These are phyloP conservation scores for Podarcis siculus DNA, from an alignment of 2,797 vertebrate species.

Conservation along the genomic window DNA sequence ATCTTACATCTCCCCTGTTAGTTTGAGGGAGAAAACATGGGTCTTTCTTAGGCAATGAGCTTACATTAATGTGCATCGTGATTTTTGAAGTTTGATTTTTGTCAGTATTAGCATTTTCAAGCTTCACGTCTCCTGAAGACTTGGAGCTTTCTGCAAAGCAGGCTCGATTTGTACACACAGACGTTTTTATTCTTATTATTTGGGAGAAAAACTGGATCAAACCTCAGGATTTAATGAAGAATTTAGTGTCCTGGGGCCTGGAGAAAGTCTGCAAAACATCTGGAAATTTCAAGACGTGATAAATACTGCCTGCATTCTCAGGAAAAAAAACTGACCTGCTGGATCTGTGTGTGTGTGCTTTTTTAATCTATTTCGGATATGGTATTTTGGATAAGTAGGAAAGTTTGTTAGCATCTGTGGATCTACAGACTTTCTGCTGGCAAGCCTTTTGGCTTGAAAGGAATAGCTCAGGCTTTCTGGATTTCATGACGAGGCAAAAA, in stretches of 20 bases:
- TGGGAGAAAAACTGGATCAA: neutral
- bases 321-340: neutral
- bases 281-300: neutral
- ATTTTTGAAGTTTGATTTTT: neutral
- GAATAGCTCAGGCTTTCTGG: neutral
- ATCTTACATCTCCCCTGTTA: neutral
- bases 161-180: neutral
- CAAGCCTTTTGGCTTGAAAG: neutral
- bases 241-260: neutral
- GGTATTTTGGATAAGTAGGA: neutral
- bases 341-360: neutral
- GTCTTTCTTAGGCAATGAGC: neutral
- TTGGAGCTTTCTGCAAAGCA: neutral
- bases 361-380: neutral
- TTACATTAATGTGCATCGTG: neutral
- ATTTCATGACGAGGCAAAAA: constrained; percentile 19
- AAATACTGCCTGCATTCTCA: neutral
- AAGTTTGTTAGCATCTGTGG: neutral
- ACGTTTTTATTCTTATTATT: neutral
- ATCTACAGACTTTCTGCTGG: neutral
- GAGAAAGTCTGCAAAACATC: neutral
- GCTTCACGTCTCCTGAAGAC: too few species aligned
- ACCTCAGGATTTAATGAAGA: neutral
- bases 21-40: neutral
- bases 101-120: neutral